Conservation (phyloP, 2,888 invertebrate species). For the Lordiphosa andalusiaca region DNA sequence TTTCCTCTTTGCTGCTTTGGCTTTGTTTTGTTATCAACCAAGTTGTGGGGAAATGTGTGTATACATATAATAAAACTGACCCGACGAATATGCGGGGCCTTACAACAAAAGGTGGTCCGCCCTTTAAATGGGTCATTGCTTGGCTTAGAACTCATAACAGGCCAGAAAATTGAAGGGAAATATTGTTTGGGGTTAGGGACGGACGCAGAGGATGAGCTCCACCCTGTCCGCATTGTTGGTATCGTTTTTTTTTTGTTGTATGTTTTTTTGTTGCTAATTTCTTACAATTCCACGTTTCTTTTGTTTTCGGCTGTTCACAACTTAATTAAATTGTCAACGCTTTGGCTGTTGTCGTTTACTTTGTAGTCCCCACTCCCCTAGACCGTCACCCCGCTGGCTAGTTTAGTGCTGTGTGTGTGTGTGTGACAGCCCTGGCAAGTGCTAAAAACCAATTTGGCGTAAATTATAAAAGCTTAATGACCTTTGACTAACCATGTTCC, state of each 20-base stretch:
- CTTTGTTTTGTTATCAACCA: constrained; percentile 67
- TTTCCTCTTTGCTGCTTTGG: constrained; percentile 20
- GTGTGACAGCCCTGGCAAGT: constrained; percentile 65
- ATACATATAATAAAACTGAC: constrained; percentile 37
- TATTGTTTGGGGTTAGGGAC: constrained; percentile 1
- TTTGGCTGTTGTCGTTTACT: constrained; percentile 39
- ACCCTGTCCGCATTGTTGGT: constrained; percentile 44
- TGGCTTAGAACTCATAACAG: constrained; percentile 20
- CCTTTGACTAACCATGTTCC: constrained; percentile 52
- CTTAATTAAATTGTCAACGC: constrained; percentile 73
- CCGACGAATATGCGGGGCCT: constrained; percentile 35
- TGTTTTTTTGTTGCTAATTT: constrained; percentile 53
- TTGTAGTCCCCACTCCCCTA: not conserved
- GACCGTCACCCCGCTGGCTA: not conserved
- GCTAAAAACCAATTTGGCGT: constrained; percentile 69
- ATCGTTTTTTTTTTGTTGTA: constrained; percentile 54
- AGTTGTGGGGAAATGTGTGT: constrained; percentile 27
- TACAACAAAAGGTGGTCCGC: constrained; percentile 52
- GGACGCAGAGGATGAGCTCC: constrained; percentile 3
- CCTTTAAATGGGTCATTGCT: constrained; percentile 41
- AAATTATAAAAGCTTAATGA: constrained; percentile 62
- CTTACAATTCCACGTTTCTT: constrained; percentile 46
- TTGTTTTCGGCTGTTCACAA: constrained; percentile 51
- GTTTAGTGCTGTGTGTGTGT: constrained; percentile 49
- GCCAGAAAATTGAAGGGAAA: constrained; percentile 12